Conservation (phyloP, 2,888 invertebrate species). For the Nephrocerus scutellatus region DNA sequence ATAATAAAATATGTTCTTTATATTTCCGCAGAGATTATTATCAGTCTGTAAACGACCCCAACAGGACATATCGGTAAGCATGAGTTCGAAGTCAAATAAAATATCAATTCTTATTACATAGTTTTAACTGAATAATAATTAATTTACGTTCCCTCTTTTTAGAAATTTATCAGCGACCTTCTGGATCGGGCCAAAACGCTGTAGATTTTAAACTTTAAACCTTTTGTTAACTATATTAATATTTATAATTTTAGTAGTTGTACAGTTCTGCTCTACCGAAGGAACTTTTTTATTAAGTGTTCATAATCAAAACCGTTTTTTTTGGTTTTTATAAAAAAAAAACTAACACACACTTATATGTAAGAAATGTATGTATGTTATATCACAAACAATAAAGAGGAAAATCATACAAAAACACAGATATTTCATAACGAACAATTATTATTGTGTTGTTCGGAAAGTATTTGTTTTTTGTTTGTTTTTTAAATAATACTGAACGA, state of each 20-base stretch:
- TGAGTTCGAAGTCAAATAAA: constrained; percentile 1
- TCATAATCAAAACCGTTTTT: constrained; percentile 17
- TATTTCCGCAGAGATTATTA: constrained; percentile 62
- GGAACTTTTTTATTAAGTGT: constrained; percentile 17
- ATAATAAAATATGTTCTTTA: no score
- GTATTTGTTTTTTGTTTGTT: no score
- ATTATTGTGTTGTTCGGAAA: no score
- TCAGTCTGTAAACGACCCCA: constrained; percentile 80
- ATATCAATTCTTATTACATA: constrained; percentile 6
- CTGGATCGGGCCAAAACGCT: constrained; percentile 84
- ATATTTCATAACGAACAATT: no score
- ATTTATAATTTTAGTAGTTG: no score
- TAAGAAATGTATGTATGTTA: neutral
- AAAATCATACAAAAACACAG: no score
- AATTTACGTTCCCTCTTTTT: constrained; percentile 47
- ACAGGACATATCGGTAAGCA: constrained; percentile 76
- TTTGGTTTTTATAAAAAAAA: constrained; percentile 11
- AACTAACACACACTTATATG: neutral
- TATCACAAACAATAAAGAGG: neutral
- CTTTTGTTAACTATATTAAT: constrained; percentile 17
- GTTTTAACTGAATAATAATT: neutral
- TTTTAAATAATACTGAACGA: no score
- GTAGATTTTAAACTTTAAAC: constrained; percentile 29
- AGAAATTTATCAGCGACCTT: constrained; percentile 87
- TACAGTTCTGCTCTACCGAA: no score